These are phyloP conservation scores for Natrix natrix DNA, from an alignment of 2,797 vertebrate genomes.

Conservation along the genomic window DNA sequence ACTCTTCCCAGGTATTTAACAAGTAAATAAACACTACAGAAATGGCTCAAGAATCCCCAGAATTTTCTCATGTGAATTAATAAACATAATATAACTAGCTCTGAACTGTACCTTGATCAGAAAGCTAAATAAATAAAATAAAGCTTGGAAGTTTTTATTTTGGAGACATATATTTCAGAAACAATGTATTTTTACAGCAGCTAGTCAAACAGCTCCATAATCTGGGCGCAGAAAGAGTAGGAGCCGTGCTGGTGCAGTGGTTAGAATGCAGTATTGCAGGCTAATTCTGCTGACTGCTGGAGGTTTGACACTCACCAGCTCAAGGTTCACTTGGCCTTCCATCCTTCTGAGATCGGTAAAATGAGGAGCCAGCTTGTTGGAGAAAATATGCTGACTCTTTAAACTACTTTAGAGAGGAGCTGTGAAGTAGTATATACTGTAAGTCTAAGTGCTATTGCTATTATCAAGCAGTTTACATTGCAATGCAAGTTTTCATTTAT, in stretches of 20 bases:
- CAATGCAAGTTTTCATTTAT: slow-evolving; percentile 21
- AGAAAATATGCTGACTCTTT: too few relatives aligned
- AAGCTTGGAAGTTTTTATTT: slow-evolving; percentile 24
- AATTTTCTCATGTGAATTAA: neutral
- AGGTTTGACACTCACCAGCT: too few relatives aligned
- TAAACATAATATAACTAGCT: neutral
- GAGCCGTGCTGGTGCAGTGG: too few relatives aligned
- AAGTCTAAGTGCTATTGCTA: neutral
- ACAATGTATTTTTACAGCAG: neutral
- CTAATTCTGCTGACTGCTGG: too few relatives aligned
- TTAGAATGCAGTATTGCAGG: too few relatives aligned
- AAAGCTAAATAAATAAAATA: neutral
- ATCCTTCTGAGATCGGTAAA: too few relatives aligned
- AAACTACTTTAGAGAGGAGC: too few relatives aligned
- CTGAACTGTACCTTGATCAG: neutral
- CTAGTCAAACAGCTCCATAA: slow-evolving; percentile 33
- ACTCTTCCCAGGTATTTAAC: neutral
- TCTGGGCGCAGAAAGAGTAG: slow-evolving; percentile 4
- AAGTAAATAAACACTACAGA: too few relatives aligned
- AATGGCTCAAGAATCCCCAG: neutral
- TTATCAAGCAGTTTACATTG: slow-evolving; percentile 39
- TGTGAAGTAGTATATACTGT: too few relatives aligned
- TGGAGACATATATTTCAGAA: neutral
- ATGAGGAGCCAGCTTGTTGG: too few relatives aligned
- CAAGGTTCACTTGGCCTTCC: too few relatives aligned